A percentile compares a stretch with the other conserved stretches of the same genome.
phyloP scores from a whole-genome alignment of 2,888 invertebrate genomes.

The Gymnocheta viridis region DNA sequence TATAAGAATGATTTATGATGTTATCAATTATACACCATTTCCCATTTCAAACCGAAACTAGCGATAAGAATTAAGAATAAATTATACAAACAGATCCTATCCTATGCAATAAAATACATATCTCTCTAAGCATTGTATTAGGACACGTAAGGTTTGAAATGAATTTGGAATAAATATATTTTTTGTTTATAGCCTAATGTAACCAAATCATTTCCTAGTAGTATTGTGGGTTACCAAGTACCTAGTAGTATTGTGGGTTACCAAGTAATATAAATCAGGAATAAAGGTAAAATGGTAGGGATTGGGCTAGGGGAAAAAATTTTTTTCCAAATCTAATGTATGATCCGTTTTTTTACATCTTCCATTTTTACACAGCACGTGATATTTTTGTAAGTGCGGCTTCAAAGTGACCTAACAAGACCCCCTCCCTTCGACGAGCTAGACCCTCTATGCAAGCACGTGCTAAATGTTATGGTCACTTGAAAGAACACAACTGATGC shows the following conservation, averaged over 20 bases:
- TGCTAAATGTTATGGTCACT: neutral
- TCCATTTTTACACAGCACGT: neutral
- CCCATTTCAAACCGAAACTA: no score
- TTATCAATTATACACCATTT: no score
- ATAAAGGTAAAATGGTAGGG: neutral
- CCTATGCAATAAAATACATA: no score
- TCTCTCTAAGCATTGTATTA: no score
- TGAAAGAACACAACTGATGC: neutral
- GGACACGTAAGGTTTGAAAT: no score
- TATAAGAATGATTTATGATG: no score
- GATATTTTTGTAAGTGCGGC: neutral
- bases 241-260: neutral
- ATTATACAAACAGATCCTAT: no score
- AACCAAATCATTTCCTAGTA: neutral
- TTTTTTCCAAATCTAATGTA: neutral
- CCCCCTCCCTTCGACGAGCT: neutral
- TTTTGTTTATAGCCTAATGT: neutral
- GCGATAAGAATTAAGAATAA: no score
- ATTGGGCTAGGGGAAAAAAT: neutral
- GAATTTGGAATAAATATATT: no score
- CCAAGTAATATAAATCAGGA: neutral
- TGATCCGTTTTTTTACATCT: neutral
- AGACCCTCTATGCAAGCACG: neutral
- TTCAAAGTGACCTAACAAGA: neutral
- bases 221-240: neutral